These are phyloP conservation scores for Trinorchestia longiramus DNA, from an alignment of 1,140 invertebrate species.

Conservation along the genomic window DNA sequence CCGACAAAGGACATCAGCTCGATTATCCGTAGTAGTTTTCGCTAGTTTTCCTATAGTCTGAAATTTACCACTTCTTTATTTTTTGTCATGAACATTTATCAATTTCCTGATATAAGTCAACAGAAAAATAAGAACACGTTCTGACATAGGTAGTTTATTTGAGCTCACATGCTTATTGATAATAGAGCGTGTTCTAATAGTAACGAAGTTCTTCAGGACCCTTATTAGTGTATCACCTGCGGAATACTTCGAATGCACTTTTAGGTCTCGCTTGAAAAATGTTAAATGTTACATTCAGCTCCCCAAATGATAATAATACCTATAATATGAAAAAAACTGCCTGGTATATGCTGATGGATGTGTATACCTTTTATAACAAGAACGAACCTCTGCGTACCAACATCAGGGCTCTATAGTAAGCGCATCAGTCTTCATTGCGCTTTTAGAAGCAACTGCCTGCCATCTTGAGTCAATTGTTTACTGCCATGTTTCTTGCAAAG, in stretches of 20 bases:
- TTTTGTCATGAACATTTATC: not conserved
- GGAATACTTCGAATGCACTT: not conserved
- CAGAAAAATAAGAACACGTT: not conserved
- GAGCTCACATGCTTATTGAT: not conserved
- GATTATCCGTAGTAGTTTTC: not conserved
- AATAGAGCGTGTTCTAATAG: not conserved
- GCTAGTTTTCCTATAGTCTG: not conserved
- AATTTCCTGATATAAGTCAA: not conserved
- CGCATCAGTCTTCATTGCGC: not conserved
- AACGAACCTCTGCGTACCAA: not conserved
- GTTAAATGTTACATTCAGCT: too few relatives aligned
- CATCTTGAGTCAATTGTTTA: not conserved
- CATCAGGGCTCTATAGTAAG: not conserved
- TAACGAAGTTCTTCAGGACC: not conserved
- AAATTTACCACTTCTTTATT: not conserved
- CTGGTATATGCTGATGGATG: too few relatives aligned
- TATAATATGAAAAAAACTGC: too few relatives aligned
- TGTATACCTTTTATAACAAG: too few relatives aligned
- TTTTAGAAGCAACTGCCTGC: not conserved
- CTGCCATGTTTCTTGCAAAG: too few relatives aligned
- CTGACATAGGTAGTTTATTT: not conserved
- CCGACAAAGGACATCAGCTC: not conserved
- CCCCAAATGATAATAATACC: too few relatives aligned
- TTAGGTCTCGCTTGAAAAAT: too few relatives aligned
- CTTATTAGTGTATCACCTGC: not conserved